Base-by-base conservation (phyloP, 2,113 vertebrate genomes). In the Charina bottae region DNA sequence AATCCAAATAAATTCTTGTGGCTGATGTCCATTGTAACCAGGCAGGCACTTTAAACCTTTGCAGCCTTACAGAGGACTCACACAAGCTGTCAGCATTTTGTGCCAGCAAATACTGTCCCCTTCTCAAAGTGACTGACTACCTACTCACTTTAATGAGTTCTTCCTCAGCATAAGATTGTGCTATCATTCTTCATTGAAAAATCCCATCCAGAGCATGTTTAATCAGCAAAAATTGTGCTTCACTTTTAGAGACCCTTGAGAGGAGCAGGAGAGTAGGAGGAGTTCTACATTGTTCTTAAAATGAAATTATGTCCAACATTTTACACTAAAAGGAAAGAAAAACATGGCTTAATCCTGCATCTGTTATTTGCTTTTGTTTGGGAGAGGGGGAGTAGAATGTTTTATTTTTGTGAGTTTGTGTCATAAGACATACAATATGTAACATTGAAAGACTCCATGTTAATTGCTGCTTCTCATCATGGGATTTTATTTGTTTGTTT, bases 381-480 rank as follows among this genome's bases (percentile, higher is more conserved):
- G 4, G 26, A 58, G 37, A 6, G 5, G 23, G 55, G 13, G 28
- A n/a, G 53, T 24, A 49, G 4, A 24, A 26, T 85, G 21, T 28
- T 42, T 88, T 33, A 37, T 0, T 95, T 90, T 89, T 90, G 83
- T 4, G 89, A 62, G 23, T 94, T 89, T 92, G 92, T 94, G 13
- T 84, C 87, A 42, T 56, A 59, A 93, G 86, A 78, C 26, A n/a
- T 3, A 46, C 37, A 88, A 90, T 13, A 93, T 93, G 87, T 96
- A 89, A 97, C 95, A 92, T 94, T 90, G 91, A 49, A 95, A 96
- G n/a, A 62, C 92, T 92, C 91, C 93, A 93, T 95, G 94, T 90
- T 93, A 88, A 87, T 19, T 85, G 89, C 28, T 85, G 93, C 49
- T 12, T 94, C 78, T 56, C 49, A 64, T 33, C 2, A 91, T 89